phyloP scores from a whole-genome alignment of 2,797 vertebrate genomes.

The Mormyrops attenuatus region DNA sequence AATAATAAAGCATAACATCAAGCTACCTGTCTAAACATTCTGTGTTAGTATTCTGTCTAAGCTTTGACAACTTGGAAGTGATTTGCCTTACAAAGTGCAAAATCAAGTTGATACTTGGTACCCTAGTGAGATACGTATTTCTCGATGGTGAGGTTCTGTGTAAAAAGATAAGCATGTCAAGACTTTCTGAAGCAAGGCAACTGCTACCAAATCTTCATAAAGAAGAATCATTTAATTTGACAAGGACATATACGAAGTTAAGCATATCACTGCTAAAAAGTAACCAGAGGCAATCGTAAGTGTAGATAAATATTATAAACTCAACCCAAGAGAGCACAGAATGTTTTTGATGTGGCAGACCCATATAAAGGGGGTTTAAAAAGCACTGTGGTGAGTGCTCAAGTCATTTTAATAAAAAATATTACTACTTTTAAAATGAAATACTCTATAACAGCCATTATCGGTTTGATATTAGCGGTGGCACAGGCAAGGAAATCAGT shows the following conservation, averaged over 20 bases:
- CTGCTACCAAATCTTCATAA: neutral
- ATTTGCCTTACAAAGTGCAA: neutral
- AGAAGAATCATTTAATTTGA: neutral
- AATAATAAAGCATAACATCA: neutral
- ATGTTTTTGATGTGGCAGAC: neutral
- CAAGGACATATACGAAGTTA: neutral
- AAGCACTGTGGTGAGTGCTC: neutral
- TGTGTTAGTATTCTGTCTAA: neutral
- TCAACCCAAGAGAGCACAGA: neutral
- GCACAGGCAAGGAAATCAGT: neutral
- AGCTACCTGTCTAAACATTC: neutral
- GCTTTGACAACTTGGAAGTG: neutral
- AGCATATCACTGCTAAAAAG: neutral
- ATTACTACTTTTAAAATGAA: neutral
- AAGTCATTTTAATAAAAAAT: neutral
- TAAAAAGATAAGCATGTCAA: neutral
- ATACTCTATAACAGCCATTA: neutral
- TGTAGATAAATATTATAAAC: neutral
- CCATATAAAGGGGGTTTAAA: neutral
- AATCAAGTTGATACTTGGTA: neutral
- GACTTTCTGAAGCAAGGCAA: neutral
- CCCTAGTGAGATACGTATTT: neutral
- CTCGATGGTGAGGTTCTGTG: neutral
- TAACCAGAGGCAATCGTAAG: neutral
- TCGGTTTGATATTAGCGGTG: neutral